Evolutionary conservation across 2,888 invertebrate species (phyloP).

Genomic region (Tinea semifulvella): DNA sequence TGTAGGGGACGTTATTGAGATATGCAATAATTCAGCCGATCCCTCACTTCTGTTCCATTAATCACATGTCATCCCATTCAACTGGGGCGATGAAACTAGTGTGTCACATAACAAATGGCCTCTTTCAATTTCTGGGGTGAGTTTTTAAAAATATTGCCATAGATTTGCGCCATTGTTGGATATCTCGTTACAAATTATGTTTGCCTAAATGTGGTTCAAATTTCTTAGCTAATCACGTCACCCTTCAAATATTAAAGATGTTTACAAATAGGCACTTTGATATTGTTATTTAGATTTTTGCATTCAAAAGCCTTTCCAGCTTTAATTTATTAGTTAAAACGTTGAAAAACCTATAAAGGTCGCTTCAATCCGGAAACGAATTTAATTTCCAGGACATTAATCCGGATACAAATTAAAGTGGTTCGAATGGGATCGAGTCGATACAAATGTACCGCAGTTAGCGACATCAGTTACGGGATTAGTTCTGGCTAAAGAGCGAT

Average conservation of each 20-base stretch:
- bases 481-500: constrained; percentile 12
- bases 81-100: constrained; percentile 49
- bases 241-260: constrained; percentile 2
- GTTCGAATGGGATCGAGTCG: neutral
- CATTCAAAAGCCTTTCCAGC: no score
- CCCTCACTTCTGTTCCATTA: constrained; percentile 47
- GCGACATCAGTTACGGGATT: constrained; percentile 13
- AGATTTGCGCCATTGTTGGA: constrained; percentile 1
- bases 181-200: constrained; percentile 12
- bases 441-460: constrained; percentile 13
- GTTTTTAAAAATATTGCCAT: constrained; percentile 9
- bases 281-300: no score
- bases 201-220: constrained; percentile 7
- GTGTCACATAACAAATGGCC: constrained; percentile 8
- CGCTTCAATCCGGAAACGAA: no score
- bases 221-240: constrained; percentile 8
- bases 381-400: constrained; percentile 6
- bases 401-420: constrained; percentile 12
- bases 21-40: constrained; percentile 35
- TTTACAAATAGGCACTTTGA: neutral
- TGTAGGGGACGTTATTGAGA: constrained; percentile 32
- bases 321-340: no score
- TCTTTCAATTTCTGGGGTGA: constrained; percentile 11
- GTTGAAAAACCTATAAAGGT: no score
- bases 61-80: constrained; percentile 57